These are phyloP conservation scores for Numenius arquata DNA, from an alignment of 2,113 vertebrate species.

Conservation along the genomic window DNA sequence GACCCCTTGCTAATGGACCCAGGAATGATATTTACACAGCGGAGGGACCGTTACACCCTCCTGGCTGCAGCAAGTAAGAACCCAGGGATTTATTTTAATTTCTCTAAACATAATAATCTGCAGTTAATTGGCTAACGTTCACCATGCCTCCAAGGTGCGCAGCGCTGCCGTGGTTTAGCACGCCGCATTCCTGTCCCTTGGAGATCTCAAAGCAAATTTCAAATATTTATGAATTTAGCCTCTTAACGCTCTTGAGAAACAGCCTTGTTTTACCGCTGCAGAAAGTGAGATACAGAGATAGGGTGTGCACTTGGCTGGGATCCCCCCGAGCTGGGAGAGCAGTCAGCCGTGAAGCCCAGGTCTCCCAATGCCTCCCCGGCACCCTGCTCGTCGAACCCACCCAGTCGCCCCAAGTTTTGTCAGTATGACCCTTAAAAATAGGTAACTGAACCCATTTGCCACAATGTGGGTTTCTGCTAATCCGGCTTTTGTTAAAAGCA, in stretches of 20 bases:
- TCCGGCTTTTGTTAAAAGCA: neutral
- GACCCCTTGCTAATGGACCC: neutral
- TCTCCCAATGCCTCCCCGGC: neutral
- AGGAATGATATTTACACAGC: neutral
- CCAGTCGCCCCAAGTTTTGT: neutral
- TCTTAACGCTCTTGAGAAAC: neutral
- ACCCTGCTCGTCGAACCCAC: neutral
- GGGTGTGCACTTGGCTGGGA: neutral
- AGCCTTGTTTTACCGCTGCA: neutral
- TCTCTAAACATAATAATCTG: conserved; percentile 2
- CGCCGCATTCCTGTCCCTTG: neutral
- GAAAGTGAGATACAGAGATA: conserved; percentile 4
- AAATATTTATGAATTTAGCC: conserved; percentile 44
- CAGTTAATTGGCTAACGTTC: neutral
- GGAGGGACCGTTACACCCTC: neutral
- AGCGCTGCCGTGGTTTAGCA: neutral
- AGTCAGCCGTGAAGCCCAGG: neutral
- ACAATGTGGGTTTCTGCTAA: neutral
- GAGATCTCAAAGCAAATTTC: conserved; percentile 12
- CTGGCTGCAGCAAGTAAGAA: neutral
- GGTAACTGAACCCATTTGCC: neutral
- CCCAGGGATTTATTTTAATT: neutral
- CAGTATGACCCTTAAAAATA: neutral
- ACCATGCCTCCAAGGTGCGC: neutral
- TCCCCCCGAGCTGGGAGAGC: neutral